Evolutionary conservation across 1,140 invertebrate genomes (phyloP), one percentile per base, ranked within the genome.

Genomic region (Drosophila cardini): DNA sequence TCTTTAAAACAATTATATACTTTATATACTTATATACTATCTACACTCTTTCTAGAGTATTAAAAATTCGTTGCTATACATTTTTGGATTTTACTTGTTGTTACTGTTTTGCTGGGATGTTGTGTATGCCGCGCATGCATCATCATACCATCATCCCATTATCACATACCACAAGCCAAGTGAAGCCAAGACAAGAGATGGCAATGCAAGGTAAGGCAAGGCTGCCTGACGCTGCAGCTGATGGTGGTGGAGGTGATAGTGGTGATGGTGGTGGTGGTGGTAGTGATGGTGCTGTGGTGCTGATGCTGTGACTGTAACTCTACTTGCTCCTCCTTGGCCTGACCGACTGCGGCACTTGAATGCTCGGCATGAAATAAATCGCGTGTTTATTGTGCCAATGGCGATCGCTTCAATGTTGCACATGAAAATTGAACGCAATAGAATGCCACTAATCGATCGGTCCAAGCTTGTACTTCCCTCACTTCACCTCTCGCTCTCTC

Each of bases 381-480:
- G 84, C 84, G 84, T 89, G 84, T 89, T 89, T 89, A 89, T 89
- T 89, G 84, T 89, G 84, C 84, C 84, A 89, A 73, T 70, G 84
- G 84, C 83, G 82, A 81, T 85, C 74, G 78, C 76, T 68, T 80
- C 80, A 79, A 77, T 83, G 84, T 89, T 89, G 84, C 84, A 83
- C 84, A 87, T 87, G 85, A 87, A 87, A 89, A 89, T 89, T 89
- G 84, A 89, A 89, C 84, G 84, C 84, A 89, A 89, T 89, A 89
- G 84, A 89, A 89, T 89, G 84, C 84, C 84, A 89, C 84, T 89
- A 89, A 89, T 89, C 84, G 84, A 89, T 89, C 84, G 80, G 53
- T 40, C 42, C 36, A 61, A 40, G 46, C 55, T 40, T 21, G 34
- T 43, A 40, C 40, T 61, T 30, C 34, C 76, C 26, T 55, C 62